phyloP scores from a whole-genome alignment of 1,140 invertebrate genomes.

The Drosophila pandora region DNA sequence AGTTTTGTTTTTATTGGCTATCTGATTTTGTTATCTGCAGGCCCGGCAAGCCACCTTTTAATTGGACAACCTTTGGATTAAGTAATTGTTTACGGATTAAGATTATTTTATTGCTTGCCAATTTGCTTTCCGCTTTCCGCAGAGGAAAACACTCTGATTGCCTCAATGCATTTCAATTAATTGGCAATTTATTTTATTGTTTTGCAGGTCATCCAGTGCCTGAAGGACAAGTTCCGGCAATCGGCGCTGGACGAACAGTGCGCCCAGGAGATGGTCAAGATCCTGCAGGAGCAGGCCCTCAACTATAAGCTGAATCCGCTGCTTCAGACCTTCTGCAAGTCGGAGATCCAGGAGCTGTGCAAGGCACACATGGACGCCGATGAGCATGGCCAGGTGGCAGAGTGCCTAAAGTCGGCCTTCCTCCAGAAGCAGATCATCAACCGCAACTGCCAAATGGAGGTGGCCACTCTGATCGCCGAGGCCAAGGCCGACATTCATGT shows the following conservation, averaged over 20 bases:
- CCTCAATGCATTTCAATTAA: slow-evolving; percentile 5
- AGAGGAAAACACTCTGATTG: background rate
- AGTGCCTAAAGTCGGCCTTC: slow-evolving; percentile 94
- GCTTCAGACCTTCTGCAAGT: slow-evolving; percentile 90
- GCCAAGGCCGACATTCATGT: slow-evolving; percentile 92
- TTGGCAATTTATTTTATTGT: slow-evolving; percentile 5
- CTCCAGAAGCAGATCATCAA: slow-evolving; percentile 89
- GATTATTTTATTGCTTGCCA: background rate
- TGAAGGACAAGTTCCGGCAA: slow-evolving; percentile 91
- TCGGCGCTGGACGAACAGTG: slow-evolving; percentile 90
- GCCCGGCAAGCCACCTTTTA: slow-evolving; percentile 3
- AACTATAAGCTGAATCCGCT: slow-evolving; percentile 95
- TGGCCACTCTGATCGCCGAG: slow-evolving; percentile 92
- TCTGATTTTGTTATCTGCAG: slow-evolving; percentile 1
- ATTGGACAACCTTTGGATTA: slow-evolving; percentile 20
- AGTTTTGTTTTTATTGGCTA: background rate
- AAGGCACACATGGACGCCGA: slow-evolving; percentile 84
- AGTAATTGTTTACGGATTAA: background rate
- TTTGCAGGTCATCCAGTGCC: slow-evolving; percentile 86
- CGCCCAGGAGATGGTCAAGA: slow-evolving; percentile 91
- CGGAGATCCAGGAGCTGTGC: slow-evolving; percentile 88
- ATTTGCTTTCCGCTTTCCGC: background rate
- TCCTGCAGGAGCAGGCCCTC: slow-evolving; percentile 93
- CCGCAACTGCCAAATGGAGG: slow-evolving; percentile 90
- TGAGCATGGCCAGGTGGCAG: slow-evolving; percentile 88